These are phyloP conservation scores for Epizoanthus illoricatus DNA, from an alignment of 92 coral and sea anemone genomes.

Conservation along the genomic window DNA sequence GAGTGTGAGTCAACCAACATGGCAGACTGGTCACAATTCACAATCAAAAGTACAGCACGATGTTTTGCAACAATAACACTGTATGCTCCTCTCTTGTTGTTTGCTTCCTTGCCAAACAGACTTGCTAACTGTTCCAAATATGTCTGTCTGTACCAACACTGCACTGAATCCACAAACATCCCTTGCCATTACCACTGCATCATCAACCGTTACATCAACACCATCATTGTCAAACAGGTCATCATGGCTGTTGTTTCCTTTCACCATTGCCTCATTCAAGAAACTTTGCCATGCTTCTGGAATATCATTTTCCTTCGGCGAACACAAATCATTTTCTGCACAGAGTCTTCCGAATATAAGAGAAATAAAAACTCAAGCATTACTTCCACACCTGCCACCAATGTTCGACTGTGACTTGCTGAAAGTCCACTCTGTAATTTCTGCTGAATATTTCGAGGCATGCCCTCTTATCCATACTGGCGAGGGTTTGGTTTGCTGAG, in stretches of 20 bases:
- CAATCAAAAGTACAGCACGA: constrained; percentile 28
- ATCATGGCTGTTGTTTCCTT: constrained; percentile 41
- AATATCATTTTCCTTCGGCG: not conserved
- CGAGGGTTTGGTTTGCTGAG: constrained; percentile 30
- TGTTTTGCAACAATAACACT: not conserved
- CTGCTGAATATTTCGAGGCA: not conserved
- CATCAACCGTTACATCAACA: constrained; percentile 35
- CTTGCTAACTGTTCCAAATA: constrained; percentile 31
- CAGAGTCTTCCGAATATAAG: not conserved
- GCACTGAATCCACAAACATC: constrained; percentile 19
- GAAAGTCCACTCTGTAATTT: not conserved
- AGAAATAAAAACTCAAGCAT: constrained; percentile 32
- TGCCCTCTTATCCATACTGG: constrained; percentile 39
- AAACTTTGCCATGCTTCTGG: not conserved
- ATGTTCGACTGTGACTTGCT: constrained; percentile 11
- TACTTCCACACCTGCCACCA: constrained; percentile 26
- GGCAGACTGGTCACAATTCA: constrained; percentile 23
- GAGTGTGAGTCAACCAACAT: constrained; percentile 28
- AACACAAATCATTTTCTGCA: not conserved
- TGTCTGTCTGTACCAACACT: constrained; percentile 24
- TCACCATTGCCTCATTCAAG: constrained; percentile 7
- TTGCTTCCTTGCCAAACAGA: not conserved
- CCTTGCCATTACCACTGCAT: constrained; percentile 34
- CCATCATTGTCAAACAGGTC: constrained; percentile 34
- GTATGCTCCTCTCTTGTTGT: not conserved